These are phyloP conservation scores for Ammospiza caudacuta DNA, from an alignment of 2,113 vertebrate species.

Conservation along the genomic window DNA sequence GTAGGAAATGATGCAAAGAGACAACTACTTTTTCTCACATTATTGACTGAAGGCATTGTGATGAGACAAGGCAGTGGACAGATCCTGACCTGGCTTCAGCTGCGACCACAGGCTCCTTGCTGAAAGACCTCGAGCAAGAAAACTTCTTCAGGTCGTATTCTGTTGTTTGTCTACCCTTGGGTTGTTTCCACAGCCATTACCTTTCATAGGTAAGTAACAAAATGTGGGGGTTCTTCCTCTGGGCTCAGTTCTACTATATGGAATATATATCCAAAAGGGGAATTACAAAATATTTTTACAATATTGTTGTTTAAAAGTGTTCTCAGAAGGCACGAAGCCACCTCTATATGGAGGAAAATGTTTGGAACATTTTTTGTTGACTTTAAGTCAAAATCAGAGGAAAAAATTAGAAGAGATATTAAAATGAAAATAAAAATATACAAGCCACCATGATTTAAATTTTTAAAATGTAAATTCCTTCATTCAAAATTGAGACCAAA, in stretches of 20 bases:
- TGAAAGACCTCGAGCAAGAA: rapidly evolving
- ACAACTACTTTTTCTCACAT: not conserved
- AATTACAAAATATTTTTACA: not conserved
- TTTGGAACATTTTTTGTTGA: not conserved
- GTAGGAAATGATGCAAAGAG: not conserved
- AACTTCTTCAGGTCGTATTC: not conserved
- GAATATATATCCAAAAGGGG: rapidly evolving
- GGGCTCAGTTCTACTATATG: not conserved
- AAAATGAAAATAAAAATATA: not conserved
- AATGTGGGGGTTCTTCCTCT: rapidly evolving
- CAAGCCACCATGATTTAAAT: not conserved
- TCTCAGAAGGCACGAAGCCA: not conserved
- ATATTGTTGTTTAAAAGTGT: not conserved
- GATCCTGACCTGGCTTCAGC: not conserved
- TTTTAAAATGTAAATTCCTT: not conserved
- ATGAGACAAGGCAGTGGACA: not conserved
- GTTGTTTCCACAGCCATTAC: not conserved
- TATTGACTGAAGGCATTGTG: not conserved
- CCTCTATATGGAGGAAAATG: not conserved
- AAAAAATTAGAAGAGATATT: not conserved
- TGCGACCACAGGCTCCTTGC: not conserved
- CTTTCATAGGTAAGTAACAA: not conserved
- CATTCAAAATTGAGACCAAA: not conserved
- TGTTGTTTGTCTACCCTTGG: rapidly evolving
- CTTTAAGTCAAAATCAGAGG: not conserved